These are phyloP conservation scores for Gastracanthus pulcherrimus DNA, from an alignment of 2,888 invertebrate species.

Conservation along the genomic window DNA sequence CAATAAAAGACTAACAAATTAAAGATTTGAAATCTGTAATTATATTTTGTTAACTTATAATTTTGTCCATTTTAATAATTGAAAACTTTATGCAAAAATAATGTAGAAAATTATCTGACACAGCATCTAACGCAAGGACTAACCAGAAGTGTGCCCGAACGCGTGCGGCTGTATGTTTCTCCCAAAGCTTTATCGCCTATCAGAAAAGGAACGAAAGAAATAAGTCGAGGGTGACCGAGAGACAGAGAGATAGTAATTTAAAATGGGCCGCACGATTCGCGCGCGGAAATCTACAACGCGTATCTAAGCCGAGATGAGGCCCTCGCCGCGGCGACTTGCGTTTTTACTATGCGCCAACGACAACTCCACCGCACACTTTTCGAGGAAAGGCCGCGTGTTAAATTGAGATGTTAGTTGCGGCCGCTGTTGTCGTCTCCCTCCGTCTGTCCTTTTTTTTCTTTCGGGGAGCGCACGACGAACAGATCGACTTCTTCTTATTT, in stretches of 20 bases:
- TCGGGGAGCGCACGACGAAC: neutral
- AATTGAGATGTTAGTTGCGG: conserved; percentile 31
- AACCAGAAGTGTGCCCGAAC: neutral
- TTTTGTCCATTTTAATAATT: no score
- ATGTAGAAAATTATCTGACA: no score
- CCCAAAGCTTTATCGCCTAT: conserved; percentile 27
- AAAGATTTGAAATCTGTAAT: no score
- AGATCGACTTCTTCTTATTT: neutral
- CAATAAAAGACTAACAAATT: no score
- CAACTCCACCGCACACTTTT: neutral
- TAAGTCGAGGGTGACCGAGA: neutral
- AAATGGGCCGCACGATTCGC: conserved; percentile 52
- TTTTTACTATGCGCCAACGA: conserved; percentile 28
- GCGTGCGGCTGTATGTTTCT: neutral
- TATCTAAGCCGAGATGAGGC: conserved; percentile 23
- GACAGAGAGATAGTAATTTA: conserved; percentile 25
- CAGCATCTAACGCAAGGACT: neutral
- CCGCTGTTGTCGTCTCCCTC: neutral
- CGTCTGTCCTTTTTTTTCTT: neutral
- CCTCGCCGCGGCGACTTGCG: neutral
- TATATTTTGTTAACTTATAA: no score
- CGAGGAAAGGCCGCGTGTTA: conserved; percentile 42
- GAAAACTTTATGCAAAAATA: no score
- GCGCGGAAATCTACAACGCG: conserved; percentile 38
- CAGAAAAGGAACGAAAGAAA: neutral